phyloP scores from a whole-genome alignment of 1,140 invertebrate genomes.

The Uloborus diversus region DNA sequence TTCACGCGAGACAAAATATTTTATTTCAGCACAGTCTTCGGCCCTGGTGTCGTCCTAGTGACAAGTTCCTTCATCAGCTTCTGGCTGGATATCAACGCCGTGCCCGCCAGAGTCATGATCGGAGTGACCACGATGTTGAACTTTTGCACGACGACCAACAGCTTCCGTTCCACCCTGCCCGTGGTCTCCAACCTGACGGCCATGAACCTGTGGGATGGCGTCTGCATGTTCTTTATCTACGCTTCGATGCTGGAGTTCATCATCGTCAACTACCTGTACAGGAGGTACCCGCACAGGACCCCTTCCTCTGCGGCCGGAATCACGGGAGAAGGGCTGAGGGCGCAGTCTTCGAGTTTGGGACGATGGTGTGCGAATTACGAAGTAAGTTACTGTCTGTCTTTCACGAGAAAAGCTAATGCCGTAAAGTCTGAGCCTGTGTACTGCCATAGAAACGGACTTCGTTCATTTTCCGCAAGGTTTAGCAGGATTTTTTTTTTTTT shows the following conservation, averaged over 20 bases:
- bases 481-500: too few relatives aligned
- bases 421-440: too few relatives aligned
- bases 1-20: constrained; percentile 93
- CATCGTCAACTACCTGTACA: constrained; percentile 92
- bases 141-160: constrained; percentile 86
- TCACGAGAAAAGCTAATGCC: too few relatives aligned
- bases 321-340: background rate
- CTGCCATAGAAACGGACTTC: too few relatives aligned
- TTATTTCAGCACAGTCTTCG: constrained; percentile 96
- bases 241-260: constrained; percentile 92
- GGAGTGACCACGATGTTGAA: constrained; percentile 96
- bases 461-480: too few relatives aligned
- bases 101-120: constrained; percentile 82
- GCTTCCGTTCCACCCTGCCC: constrained; percentile 76
- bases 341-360: constrained; percentile 6
- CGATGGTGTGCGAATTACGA: constrained; percentile 52
- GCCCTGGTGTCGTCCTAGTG: constrained; percentile 93
- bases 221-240: constrained; percentile 97
- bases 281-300: constrained; percentile 63
- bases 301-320: background rate
- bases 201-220: constrained; percentile 96
- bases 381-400: constrained; percentile 33
- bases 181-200: constrained; percentile 92
- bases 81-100: constrained; percentile 96
- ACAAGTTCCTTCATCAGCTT: constrained; percentile 94